Evolutionary conservation across 2,113 vertebrate genomes (phyloP).

Genomic region (Zootoca vivipara): DNA sequence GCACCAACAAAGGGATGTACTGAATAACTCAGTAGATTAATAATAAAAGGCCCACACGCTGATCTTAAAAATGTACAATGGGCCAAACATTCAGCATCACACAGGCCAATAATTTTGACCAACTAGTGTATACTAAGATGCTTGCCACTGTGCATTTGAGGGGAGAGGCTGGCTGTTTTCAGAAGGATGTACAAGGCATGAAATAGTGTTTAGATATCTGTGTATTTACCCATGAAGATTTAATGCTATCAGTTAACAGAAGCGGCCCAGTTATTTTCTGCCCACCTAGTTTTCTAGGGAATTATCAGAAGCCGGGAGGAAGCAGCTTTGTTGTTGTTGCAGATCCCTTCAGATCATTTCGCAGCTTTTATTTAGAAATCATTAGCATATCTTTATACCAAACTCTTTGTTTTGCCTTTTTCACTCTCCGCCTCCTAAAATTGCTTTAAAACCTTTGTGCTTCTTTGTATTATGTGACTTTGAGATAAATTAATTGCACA

Average conservation of each 20-base stretch:
- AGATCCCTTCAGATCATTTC: slow-evolving; percentile 54
- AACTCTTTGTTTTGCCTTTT: slow-evolving; percentile 9
- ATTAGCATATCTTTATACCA: slow-evolving; percentile 39
- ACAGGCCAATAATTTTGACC: slow-evolving; percentile 56
- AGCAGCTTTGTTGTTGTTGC: slow-evolving; percentile 54
- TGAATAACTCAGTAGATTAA: background rate
- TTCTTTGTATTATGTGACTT: slow-evolving; percentile 7
- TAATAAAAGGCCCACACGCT: slow-evolving; percentile 50
- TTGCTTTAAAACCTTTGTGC: background rate
- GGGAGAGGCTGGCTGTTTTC: slow-evolving; percentile 52
- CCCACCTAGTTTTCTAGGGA: slow-evolving; percentile 32
- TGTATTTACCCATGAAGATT: slow-evolving; percentile 52
- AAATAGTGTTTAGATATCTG: slow-evolving; percentile 67
- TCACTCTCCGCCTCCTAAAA: background rate
- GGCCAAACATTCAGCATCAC: slow-evolving; percentile 64
- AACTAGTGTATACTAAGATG: slow-evolving; percentile 46
- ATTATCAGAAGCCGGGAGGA: slow-evolving; percentile 48
- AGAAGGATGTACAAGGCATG: slow-evolving; percentile 63
- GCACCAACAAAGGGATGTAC: background rate
- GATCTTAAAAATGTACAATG: slow-evolving; percentile 54
- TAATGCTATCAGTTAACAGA: slow-evolving; percentile 52
- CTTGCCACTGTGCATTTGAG: slow-evolving; percentile 46
- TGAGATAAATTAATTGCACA: slow-evolving; percentile 18
- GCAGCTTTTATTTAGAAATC: slow-evolving; percentile 45
- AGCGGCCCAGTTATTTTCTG: slow-evolving; percentile 53